These are phyloP conservation scores for Arrhopalites spinosus DNA, from an alignment of 2,888 invertebrate species.

Conservation along the genomic window DNA sequence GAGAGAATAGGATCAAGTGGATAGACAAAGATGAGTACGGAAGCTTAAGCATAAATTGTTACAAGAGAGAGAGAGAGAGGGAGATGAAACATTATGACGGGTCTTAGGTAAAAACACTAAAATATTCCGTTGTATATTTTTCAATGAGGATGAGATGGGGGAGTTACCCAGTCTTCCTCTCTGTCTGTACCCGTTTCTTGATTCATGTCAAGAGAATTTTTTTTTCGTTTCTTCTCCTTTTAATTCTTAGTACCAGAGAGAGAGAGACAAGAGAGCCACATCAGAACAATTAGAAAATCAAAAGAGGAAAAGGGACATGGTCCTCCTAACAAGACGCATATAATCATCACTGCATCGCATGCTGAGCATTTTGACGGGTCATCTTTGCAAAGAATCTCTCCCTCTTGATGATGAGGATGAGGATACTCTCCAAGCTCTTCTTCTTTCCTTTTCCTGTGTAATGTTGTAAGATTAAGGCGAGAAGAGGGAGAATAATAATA, in stretches of 20 bases:
- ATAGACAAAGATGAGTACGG: background rate
- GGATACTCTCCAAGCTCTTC: too few relatives aligned
- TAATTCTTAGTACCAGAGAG: background rate
- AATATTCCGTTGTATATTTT: background rate
- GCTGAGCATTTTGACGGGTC: too few relatives aligned
- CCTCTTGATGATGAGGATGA: too few relatives aligned
- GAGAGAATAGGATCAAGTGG: background rate
- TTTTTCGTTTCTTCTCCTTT: background rate
- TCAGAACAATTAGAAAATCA: background rate
- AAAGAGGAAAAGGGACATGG: background rate
- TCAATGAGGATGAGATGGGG: background rate
- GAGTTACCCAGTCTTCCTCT: background rate
- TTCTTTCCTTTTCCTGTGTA: too few relatives aligned
- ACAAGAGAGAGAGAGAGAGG: background rate
- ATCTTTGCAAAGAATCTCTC: too few relatives aligned
- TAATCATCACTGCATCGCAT: too few relatives aligned
- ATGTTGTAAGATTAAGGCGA: background rate
- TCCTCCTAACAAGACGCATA: background rate
- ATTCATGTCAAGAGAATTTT: constrained; percentile 1
- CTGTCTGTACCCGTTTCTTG: background rate
- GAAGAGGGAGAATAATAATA: constrained; percentile 1
- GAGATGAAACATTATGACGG: background rate
- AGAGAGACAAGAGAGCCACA: background rate
- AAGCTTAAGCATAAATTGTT: background rate
- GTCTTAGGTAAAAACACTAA: background rate